Evolutionary conservation across 2,113 vertebrate genomes (phyloP).

Genomic region (Sturnus vulgaris): DNA sequence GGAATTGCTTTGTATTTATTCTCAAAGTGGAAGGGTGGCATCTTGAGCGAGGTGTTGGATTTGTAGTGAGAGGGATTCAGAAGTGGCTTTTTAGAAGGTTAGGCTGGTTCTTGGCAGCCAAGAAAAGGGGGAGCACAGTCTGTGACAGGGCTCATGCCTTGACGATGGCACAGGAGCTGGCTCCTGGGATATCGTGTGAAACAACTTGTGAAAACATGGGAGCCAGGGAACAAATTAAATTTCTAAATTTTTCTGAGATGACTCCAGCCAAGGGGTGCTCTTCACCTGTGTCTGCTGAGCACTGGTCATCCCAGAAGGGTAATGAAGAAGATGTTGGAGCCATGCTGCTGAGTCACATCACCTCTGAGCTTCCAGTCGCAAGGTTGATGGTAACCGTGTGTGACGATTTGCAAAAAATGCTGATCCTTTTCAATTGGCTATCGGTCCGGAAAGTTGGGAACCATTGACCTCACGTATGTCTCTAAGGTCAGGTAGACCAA

Average conservation of each 20-base stretch:
- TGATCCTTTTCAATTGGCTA: background rate
- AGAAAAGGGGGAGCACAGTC: background rate
- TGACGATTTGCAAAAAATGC: background rate
- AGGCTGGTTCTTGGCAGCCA: background rate
- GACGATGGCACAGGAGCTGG: background rate
- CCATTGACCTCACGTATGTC: background rate
- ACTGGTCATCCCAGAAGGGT: background rate
- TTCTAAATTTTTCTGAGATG: background rate
- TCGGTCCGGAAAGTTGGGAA: slow-evolving; percentile 5
- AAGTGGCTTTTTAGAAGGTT: background rate
- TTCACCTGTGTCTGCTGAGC: background rate
- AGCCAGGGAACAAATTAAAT: background rate
- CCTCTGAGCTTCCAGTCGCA: background rate
- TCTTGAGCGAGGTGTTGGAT: background rate
- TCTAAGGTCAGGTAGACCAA: background rate
- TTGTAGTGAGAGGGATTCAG: background rate
- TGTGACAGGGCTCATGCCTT: background rate
- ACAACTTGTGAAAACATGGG: background rate
- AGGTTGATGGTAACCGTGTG: background rate
- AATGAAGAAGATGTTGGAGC: background rate
- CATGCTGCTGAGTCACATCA: background rate
- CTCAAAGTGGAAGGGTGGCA: background rate
- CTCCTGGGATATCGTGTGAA: background rate
- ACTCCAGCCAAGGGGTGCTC: background rate
- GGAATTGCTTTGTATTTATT: background rate